Base-by-base conservation (phyloP, 2,113 vertebrate species). In the Hippolais icterina region DNA sequence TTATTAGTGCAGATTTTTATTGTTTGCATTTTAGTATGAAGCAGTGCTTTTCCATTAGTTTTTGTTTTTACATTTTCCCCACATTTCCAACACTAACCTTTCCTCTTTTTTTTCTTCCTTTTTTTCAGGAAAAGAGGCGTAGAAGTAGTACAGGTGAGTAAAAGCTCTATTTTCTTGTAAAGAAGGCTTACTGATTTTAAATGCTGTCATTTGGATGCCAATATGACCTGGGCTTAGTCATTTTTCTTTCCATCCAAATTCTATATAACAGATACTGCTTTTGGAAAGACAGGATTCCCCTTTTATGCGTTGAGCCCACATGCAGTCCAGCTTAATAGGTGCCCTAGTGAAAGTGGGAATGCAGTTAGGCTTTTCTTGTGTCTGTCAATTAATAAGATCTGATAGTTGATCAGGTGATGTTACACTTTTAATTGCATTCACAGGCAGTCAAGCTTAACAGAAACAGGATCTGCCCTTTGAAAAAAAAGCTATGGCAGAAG, bases 91-190 rank as follows among this genome's bases (percentile, higher is more conserved):
- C 66, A 90, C 76, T 98, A 96, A 97, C 70, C 4, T 28, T 72
- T 90, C 17, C 15, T 66, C 44, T 77, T 89, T 60, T 71, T 69
- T 69, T 76, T 76, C 89, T 68, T 92, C 93, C 85, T 94, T 87
- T 96, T 97, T 96, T 97, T 46, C 97, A 99, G 99, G 98, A 99
- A 99, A 98, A 98, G 99, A 97, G 99, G 99, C 75, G 99, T 99
- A 90, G 99, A 99, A 96, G 99, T 99, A 78, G 97, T 99, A 88
- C 99, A 99, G 99, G 99, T 99, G 98, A 99, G 99, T 97, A 96
- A 90, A 80, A 86, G 46, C 50, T 54, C 2, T 41, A 1, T 88
- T 75, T 72, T 85, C 70, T 64, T 74, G 13, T n/a, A 11, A 64
- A 54, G 20, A 68, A 63, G 61, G 2, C 23, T 53, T 85, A 35